Base-by-base conservation (phyloP, 2,888 invertebrate genomes). In the Andrena bucephala region DNA sequence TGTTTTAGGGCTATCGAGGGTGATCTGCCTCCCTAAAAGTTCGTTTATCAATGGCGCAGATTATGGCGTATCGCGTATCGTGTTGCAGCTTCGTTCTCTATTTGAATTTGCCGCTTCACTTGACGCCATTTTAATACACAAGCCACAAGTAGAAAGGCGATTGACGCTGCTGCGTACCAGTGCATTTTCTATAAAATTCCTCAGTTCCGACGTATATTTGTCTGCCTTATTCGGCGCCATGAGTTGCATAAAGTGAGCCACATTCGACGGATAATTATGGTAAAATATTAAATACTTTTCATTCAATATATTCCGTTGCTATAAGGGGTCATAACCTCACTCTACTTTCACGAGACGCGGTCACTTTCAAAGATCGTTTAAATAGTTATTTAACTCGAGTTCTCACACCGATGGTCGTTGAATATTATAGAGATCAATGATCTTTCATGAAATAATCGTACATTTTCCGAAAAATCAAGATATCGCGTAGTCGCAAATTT, bases 321-420 rank as follows among this genome's bases (percentile, higher is more conserved):
- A 0, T 2, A 24, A 13, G 16, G 20, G 1, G 10, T 24, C 67
- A 29, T 86, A 86, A 86, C 86, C 86, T 86, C 71, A 48, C 4
- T 27, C 20, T 20, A 16, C 13, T 31, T 5, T 52, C 8, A n/a
- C 33, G 10, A 1, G 6, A 62, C n/a, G 52, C 60, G 42, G 13
- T 31, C 8, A 20, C 20, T 66, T 33, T 10, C n/a, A 10, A 13
- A 7, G 10, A 33, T 63, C 72, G 16, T 42, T 27, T 31, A 20
- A 20, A 10, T 20, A 20, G 31, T 42, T 10, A 42, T 59, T 69
- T 69, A n/a, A 52, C 52, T 8, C 20, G 42, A 52, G 20, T 5
- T 8, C 8, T 29, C 29, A 13, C 6, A 7, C 10, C 42, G 13
- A 16, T n/a, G 27, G 48, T 29, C 0, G 13, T 7, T 20, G 20